Base-by-base conservation (phyloP, 2,888 invertebrate species). In the Arge pagana region DNA sequence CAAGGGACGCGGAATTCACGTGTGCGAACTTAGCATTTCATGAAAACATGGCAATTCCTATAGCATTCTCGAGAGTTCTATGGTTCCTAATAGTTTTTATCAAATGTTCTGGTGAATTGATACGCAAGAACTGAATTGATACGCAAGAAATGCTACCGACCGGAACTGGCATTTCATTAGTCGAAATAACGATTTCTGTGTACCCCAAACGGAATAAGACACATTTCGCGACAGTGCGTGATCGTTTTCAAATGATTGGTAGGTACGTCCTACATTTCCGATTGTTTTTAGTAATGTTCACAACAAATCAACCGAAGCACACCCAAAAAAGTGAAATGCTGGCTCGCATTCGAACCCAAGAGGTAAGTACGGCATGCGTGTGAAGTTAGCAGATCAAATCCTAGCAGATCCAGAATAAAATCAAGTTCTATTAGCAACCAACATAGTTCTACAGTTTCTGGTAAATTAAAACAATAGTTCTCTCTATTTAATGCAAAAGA, bases 51-150 rank as follows among this genome's bases (percentile, higher is more conserved):
- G 36, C 10, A 19, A 19, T 36, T 36, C 36, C 36, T 36, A 18
- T 18, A 36, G 36, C 36, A 36, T 36, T 36, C 36, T 1, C 18
- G 18, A 13, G 18, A 36, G 36, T 16, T 36, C 36, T 36, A 36
- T 36, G 19, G 36, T 36, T 36, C 36, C 36, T 18, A 16, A 36
- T 36, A 36, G 36, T 36, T 36, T 36, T 36, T 18, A 36, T 36
- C 36, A 36, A 36, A n/a, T 19, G 36, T 36, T 36, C 36, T 36
- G n/a, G 19, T n/a, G 36, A 36, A 36, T 36, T 18, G n/a, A 18
- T 36, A 36, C 36, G 3, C 18, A 18, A 36, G 19, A 36, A 36
- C 36, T 36, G 2, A 36, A 18, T 36, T 6, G 2, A 8, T n/a
- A 36, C 16, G 15, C 16, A 36, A 18, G 36, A 16, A 36, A 13